Evolutionary conservation across 2,797 vertebrate genomes (phyloP), one percentile per base, ranked within the genome.

Genomic region (Arnoldichthys spilopterus): DNA sequence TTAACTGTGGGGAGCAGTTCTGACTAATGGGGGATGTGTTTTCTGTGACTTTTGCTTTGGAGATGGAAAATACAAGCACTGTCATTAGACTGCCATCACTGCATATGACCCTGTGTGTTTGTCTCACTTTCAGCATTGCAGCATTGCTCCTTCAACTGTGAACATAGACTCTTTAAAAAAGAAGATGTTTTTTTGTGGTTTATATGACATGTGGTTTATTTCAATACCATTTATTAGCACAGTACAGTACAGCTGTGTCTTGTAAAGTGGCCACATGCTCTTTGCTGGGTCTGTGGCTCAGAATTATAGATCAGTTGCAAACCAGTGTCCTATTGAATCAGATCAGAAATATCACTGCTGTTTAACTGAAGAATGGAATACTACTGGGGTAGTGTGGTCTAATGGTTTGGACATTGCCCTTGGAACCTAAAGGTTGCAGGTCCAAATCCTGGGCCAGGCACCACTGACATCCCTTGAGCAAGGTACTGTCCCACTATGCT

Each of bases 11-110:
- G 4, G 59, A 34, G 4, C 59, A 61, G 13, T 61, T 61, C 15
- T 32, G 59, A 61, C 59, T 61, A 67, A 67, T 47, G n/a, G 24
- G 24, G 40, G 40, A 47, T 15, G 12, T 43, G 37, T 45, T 67
- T 45, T 45, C 40, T 43, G 40, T 37, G 43, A 15, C 24, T 28
- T 45, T 22, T 24, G 64, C 51, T 37, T 8, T 22, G 16, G 59
- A 61, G 22, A 43, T 49, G 28, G 47, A 58, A 32, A 32, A 34
- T 15, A 32, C 6, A 28, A 26, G 4, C 24, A 59, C 56, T 59
- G 56, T 59, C 26, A 59, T 59, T 59, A 59, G 56, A 28, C 56
- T 59, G 56, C 15, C 56, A 59, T 58, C 24, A 28, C 28, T 59
- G 24, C 24, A 28, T 59, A 28, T 59, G 24, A 15, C 16, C 22